These are phyloP conservation scores for Chaetogeoica ovagalla DNA, from an alignment of 2,888 invertebrate genomes.

Conservation along the genomic window DNA sequence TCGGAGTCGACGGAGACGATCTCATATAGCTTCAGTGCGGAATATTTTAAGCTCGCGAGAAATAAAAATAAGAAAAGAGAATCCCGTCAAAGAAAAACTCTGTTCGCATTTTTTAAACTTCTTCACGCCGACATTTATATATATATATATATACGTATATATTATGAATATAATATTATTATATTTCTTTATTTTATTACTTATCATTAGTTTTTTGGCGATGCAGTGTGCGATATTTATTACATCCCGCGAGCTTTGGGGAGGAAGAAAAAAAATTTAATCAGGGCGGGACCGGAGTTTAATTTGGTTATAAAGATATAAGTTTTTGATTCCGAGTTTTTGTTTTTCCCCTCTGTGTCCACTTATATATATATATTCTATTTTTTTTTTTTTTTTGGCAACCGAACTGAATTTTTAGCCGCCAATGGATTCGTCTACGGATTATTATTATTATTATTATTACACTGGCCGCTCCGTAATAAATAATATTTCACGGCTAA, in stretches of 20 bases:
- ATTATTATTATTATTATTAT: conserved; percentile 17
- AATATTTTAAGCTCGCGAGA: conserved; percentile 14
- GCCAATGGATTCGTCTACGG: conserved; percentile 43
- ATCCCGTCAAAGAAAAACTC: conserved; percentile 40
- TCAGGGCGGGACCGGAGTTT: conserved; percentile 41
- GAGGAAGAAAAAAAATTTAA: conserved; percentile 43
- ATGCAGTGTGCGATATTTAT: conserved; percentile 38
- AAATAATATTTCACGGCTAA: conserved; percentile 45
- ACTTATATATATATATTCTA: neutral
- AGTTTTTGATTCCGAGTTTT: conserved; percentile 52
- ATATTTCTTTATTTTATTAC: conserved; percentile 50
- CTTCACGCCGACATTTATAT: neutral
- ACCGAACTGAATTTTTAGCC: conserved; percentile 33
- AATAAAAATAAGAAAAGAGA: neutral
- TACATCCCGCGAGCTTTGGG: conserved; percentile 12
- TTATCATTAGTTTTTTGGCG: conserved; percentile 45
- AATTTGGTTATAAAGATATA: conserved; percentile 52
- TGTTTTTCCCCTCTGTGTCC: conserved; percentile 2
- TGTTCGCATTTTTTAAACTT: conserved; percentile 28
- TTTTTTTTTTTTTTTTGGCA: conserved; percentile 43
- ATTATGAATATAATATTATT: conserved; percentile 3
- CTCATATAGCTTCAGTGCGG: neutral
- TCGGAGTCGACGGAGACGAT: neutral
- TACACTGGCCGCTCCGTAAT: conserved; percentile 20
- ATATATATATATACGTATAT: neutral